Conservation (phyloP, 2,113 vertebrate genomes). For the Ancistrus triradiatus region DNA sequence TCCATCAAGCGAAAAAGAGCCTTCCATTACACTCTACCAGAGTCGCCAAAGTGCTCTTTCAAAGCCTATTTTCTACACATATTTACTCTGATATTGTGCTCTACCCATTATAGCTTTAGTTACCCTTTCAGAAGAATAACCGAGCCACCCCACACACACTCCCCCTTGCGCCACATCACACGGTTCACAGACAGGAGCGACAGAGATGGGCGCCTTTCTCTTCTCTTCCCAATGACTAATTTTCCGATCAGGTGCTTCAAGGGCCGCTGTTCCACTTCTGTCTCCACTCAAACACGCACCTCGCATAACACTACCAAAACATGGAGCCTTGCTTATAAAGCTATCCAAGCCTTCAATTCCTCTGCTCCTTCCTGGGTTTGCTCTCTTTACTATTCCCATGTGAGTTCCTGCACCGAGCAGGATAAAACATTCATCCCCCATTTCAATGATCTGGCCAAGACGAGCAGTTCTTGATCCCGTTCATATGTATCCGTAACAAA, state of each 20-base stretch:
- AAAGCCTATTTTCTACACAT: slow-evolving; percentile 19
- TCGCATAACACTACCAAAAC: slow-evolving; percentile 23
- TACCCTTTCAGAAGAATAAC: slow-evolving; percentile 33
- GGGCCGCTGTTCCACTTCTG: slow-evolving; percentile 23
- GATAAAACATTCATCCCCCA: slow-evolving; percentile 6
- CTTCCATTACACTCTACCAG: slow-evolving; percentile 27
- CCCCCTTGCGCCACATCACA: slow-evolving; percentile 12
- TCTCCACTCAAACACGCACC: slow-evolving; percentile 12
- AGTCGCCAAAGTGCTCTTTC: slow-evolving; percentile 18
- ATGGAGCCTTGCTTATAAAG: slow-evolving; percentile 18
- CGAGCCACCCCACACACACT: neutral
- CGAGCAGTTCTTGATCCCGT: slow-evolving; percentile 10
- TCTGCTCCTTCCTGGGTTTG: neutral
- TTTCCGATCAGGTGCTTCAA: slow-evolving; percentile 36
- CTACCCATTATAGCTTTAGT: slow-evolving; percentile 33
- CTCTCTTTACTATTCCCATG: neutral
- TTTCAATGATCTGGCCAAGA: neutral
- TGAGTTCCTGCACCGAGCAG: neutral
- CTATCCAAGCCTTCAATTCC: slow-evolving; percentile 3
- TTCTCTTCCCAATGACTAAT: slow-evolving; percentile 20
- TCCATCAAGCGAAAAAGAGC: slow-evolving; percentile 30
- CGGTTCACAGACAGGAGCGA: slow-evolving; percentile 8
- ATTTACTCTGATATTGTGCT: slow-evolving; percentile 30
- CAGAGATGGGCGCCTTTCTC: neutral
- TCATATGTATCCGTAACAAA: slow-evolving; percentile 15